These are phyloP conservation scores for Cataglyphis albicans DNA, from an alignment of 2,888 invertebrate species.

Conservation along the genomic window DNA sequence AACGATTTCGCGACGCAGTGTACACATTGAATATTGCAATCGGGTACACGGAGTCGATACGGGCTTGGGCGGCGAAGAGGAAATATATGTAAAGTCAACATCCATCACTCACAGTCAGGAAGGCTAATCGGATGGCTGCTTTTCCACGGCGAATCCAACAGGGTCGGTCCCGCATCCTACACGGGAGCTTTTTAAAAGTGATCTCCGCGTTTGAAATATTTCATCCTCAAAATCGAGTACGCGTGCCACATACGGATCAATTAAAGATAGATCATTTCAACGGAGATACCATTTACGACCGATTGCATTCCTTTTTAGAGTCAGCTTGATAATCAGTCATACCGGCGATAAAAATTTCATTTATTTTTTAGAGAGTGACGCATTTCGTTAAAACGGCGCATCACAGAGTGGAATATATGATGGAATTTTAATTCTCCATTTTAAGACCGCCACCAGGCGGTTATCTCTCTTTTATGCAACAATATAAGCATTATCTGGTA, in stretches of 20 bases:
- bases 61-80: conserved; percentile 66
- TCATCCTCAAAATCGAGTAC: conserved; percentile 32
- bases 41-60: conserved; percentile 73
- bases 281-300: conserved; percentile 18
- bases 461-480: conserved; percentile 1
- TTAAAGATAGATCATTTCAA: conserved; percentile 38
- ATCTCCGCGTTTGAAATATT: conserved; percentile 38
- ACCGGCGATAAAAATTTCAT: conserved; percentile 20
- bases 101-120: conserved; percentile 78
- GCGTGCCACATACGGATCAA: conserved; percentile 32
- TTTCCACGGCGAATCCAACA: conserved; percentile 59
- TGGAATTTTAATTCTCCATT: conserved; percentile 37
- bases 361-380: conserved; percentile 17
- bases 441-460: conserved; percentile 9
- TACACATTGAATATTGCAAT: conserved; percentile 76
- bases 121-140: conserved; percentile 75
- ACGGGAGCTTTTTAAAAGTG: conserved; percentile 31
- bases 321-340: conserved; percentile 27
- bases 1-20: conserved; percentile 70
- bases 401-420: not conserved
- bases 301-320: not conserved
- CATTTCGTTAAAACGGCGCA: conserved; percentile 14
- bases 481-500: conserved; percentile 17
- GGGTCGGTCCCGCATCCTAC: not conserved
- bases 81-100: conserved; percentile 79